These are phyloP conservation scores for Matsumyia berberina DNA, from an alignment of 2,888 invertebrate species.

Conservation along the genomic window DNA sequence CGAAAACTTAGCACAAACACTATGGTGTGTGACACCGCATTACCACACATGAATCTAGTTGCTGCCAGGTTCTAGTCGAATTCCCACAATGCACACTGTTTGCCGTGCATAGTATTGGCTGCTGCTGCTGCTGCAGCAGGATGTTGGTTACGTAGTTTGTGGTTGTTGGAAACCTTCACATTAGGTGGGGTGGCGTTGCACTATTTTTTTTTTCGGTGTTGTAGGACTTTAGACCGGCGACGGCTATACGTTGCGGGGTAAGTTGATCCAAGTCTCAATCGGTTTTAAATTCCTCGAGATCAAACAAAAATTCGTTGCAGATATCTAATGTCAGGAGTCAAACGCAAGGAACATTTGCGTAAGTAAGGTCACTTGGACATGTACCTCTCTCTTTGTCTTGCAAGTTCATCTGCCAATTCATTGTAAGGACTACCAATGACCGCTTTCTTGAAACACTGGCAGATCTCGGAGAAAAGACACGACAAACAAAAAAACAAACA, in stretches of 20 bases:
- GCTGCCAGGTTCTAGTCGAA: constrained; percentile 75
- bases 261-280: background rate
- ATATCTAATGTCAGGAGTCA: no score
- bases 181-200: background rate
- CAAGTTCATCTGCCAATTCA: no score
- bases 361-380: no score
- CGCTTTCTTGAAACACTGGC: no score
- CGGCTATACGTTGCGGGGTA: background rate
- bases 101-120: constrained; percentile 60
- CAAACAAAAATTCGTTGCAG: no score
- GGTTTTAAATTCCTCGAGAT: no score
- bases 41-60: constrained; percentile 75
- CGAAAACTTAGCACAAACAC: constrained; percentile 75
- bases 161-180: constrained; percentile 39
- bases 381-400: no score
- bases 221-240: background rate
- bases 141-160: constrained; percentile 72
- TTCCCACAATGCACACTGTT: constrained; percentile 74
- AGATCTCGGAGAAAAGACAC: background rate
- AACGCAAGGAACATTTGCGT: no score
- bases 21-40: constrained; percentile 76
- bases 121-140: constrained; percentile 45
- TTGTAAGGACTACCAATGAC: no score
- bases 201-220: constrained; percentile 1
- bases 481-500: no score